Evolutionary conservation across 2,797 vertebrate species (phyloP).

Genomic region (Scomberomorus guttatus): DNA sequence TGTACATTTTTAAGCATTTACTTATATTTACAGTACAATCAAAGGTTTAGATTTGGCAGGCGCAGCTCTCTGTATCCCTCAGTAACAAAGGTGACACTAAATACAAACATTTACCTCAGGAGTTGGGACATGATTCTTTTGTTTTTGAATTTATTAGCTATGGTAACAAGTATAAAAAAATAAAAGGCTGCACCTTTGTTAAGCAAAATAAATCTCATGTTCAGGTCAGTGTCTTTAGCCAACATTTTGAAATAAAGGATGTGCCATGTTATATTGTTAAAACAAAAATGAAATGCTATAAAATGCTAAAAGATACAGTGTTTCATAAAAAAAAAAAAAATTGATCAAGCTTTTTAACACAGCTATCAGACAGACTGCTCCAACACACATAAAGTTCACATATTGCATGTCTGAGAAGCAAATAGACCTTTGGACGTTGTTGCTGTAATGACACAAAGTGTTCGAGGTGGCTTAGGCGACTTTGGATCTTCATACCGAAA

Average conservation of each 20-base stretch:
- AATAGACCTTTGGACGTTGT: constrained; percentile 25
- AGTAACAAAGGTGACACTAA: constrained; percentile 33
- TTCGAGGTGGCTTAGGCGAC: constrained; percentile 38
- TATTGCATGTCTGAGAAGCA: constrained; percentile 17
- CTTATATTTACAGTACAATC: constrained; percentile 85
- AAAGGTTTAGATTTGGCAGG: constrained; percentile 54
- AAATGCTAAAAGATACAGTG: constrained; percentile 75
- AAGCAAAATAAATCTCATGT: constrained; percentile 35
- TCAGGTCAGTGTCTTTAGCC: constrained; percentile 64
- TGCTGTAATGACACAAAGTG: constrained; percentile 25
- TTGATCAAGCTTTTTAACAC: constrained; percentile 50
- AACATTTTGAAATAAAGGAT: constrained; percentile 39
- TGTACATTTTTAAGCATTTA: constrained; percentile 79
- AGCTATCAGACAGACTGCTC: constrained; percentile 35
- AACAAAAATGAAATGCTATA: constrained; percentile 50
- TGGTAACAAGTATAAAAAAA: constrained; percentile 23
- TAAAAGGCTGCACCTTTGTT: constrained; percentile 47
- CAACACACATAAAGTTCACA: constrained; percentile 57
- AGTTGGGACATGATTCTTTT: background rate
- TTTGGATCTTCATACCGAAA: constrained; percentile 55
- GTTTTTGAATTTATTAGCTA: constrained; percentile 21
- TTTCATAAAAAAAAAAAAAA: constrained; percentile 51
- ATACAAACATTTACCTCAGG: constrained; percentile 36
- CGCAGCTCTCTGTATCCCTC: constrained; percentile 27
- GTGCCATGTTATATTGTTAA: constrained; percentile 63